Conservation (phyloP, 2,797 vertebrate genomes). For the Phoxinus dragarum region DNA sequence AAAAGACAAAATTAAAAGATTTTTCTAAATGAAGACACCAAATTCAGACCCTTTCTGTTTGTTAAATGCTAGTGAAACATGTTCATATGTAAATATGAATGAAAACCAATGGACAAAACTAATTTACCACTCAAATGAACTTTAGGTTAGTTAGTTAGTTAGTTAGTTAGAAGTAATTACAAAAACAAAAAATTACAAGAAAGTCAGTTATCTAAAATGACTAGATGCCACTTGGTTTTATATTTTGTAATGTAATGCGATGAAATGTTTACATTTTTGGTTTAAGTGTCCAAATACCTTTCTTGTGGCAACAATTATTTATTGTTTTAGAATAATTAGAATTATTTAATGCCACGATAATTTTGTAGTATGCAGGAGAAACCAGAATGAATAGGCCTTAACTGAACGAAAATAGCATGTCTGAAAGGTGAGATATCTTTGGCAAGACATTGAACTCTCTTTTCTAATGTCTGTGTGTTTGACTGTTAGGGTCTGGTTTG, state of each 20-base stretch:
- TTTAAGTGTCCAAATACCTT: not conserved
- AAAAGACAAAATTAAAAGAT: not conserved
- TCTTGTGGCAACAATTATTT: not conserved
- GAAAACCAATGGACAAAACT: not conserved
- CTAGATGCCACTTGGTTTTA: not conserved
- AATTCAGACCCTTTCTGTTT: not conserved
- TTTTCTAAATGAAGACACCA: not conserved
- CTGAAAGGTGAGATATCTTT: not conserved
- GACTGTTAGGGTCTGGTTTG: constrained; percentile 40
- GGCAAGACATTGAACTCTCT: constrained; percentile 34
- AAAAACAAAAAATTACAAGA: not conserved
- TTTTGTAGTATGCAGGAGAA: not conserved
- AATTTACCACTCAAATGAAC: not conserved
- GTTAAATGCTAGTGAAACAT: not conserved
- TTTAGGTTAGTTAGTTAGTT: too few species aligned
- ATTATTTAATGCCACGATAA: not conserved
- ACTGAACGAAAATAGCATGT: not conserved
- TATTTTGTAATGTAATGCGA: not conserved
- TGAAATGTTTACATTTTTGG: not conserved
- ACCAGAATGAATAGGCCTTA: not conserved
- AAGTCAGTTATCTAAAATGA: not conserved
- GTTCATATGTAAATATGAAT: not conserved
- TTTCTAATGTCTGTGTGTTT: constrained; percentile 13
- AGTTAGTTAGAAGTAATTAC: not conserved
- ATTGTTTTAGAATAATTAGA: too few species aligned